Evolutionary conservation across 2,888 invertebrate species (phyloP), one percentile per base, ranked within the genome.

Genomic region (Ectemnius continuus): DNA sequence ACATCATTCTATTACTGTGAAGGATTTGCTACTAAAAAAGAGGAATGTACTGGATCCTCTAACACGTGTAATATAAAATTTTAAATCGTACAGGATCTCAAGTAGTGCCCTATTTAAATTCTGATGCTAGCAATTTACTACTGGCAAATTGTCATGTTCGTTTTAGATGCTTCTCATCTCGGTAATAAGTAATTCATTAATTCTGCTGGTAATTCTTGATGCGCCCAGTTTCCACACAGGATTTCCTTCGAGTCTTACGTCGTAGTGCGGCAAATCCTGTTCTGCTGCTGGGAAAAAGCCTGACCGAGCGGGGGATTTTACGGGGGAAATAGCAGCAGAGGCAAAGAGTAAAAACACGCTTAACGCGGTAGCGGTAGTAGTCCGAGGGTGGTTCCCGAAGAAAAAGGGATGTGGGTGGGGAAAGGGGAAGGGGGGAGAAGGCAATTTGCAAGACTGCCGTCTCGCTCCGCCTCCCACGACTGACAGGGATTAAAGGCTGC

Each of bases 371-470:
- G 26, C 45, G 23, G 20, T 20, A 16, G 52, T 36, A 46, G 52
- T 59, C 46, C 0, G 70, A 26, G 63, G 72, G 46, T 23, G 61
- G 62, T 73, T 69, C 63, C 61, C 66, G 76, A 75, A 61, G 67
- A 67, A 67, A 57, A 70, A 67, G 70, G 61, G 64, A 70, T 68
- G 70, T 11, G 67, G 48, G 45, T 46, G 72, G 23, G 36, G 6
- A 59, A 60, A 59, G 62, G 26, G 61, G 6, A 59, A 60, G 61
- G 62, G 26, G 61, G 61, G 26, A 60, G 61, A 76, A 67, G 36
- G 80, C 82, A 80, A 82, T 82, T 82, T 82, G 80, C 82, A 80
- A 82, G 73, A 60, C 73, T 82, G 67, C 65, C 76, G 59, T 78
- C 76, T 78, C 69, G 11, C 67, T 76, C 61, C 60, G 58, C 56